phyloP scores from a whole-genome alignment of 2,797 vertebrate species.

The Paratrypauchen microcephalus region DNA sequence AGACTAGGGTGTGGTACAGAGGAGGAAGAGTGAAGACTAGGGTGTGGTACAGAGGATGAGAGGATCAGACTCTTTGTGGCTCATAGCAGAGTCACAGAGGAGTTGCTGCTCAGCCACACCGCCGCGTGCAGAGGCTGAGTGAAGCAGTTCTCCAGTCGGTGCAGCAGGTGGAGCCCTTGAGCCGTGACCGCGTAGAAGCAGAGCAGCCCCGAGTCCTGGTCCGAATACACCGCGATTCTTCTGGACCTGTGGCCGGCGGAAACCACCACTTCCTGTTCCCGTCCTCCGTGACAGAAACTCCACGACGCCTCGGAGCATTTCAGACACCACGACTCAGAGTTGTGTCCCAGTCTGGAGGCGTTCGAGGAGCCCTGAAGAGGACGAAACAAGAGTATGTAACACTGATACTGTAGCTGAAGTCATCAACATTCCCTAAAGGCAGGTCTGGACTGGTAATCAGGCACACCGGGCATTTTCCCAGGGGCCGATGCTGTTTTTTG shows the following conservation, averaged over 20 bases:
- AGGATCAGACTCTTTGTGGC: too few relatives aligned
- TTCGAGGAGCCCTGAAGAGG: conserved; percentile 20
- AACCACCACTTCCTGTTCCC: background rate
- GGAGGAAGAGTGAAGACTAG: too few relatives aligned
- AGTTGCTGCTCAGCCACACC: conserved; percentile 9
- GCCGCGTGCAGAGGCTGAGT: conserved; percentile 21
- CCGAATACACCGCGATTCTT: conserved; percentile 25
- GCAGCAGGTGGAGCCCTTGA: conserved; percentile 28
- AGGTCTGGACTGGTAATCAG: too few relatives aligned
- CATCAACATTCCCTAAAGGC: too few relatives aligned
- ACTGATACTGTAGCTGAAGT: too few relatives aligned
- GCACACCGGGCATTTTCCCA: too few relatives aligned
- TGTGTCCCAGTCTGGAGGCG: conserved; percentile 34
- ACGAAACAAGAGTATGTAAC: too few relatives aligned
- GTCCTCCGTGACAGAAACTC: conserved; percentile 16
- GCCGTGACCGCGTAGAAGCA: conserved; percentile 30
- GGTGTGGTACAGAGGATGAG: too few relatives aligned
- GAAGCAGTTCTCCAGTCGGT: conserved; percentile 18
- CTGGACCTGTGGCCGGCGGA: background rate
- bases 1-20: too few relatives aligned
- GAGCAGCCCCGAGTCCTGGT: conserved; percentile 23
- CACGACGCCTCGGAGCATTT: conserved; percentile 16
- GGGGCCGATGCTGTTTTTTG: too few relatives aligned
- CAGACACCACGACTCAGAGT: conserved; percentile 32
- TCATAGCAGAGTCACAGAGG: conserved; percentile 4